Evolutionary conservation across 1,140 invertebrate genomes (phyloP).

Genomic region (Euglossa dilemma): DNA sequence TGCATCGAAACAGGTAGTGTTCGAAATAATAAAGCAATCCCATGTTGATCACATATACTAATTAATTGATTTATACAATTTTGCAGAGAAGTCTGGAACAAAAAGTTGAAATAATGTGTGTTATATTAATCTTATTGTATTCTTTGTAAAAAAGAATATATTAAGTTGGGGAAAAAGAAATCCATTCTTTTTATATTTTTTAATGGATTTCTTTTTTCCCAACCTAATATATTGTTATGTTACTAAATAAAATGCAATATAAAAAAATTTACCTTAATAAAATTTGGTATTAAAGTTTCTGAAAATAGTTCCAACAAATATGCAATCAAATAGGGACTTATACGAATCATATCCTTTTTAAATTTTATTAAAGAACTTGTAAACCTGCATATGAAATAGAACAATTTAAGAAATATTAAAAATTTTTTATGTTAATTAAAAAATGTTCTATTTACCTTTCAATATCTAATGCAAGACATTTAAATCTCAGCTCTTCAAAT

Average conservation of each 20-base stretch:
- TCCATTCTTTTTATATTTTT: no score
- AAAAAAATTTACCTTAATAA: slow-evolving; percentile 78
- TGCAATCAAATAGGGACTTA: slow-evolving; percentile 78
- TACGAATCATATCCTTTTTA: slow-evolving; percentile 76
- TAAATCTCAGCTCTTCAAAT: slow-evolving; percentile 47
- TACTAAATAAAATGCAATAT: neutral
- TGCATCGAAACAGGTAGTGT: slow-evolving; percentile 75
- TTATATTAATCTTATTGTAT: slow-evolving; percentile 24
- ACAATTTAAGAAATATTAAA: slow-evolving; percentile 7
- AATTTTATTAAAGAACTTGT: slow-evolving; percentile 72
- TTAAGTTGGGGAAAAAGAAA: no score
- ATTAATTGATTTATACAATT: slow-evolving; percentile 76
- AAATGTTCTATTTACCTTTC: slow-evolving; percentile 64
- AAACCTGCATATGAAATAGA: slow-evolving; percentile 64
- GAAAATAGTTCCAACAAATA: slow-evolving; percentile 80
- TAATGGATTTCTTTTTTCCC: no score
- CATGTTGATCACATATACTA: slow-evolving; percentile 79
- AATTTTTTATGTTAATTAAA: neutral
- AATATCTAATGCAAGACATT: slow-evolving; percentile 64
- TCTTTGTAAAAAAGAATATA: neutral
- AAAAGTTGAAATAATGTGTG: slow-evolving; percentile 40
- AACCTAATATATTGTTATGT: neutral
- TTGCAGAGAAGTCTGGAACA: slow-evolving; percentile 76
- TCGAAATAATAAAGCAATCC: slow-evolving; percentile 76
- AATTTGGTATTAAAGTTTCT: slow-evolving; percentile 72